phyloP scores from a whole-genome alignment of 2,113 vertebrate genomes.

The Lagopus leucura region DNA sequence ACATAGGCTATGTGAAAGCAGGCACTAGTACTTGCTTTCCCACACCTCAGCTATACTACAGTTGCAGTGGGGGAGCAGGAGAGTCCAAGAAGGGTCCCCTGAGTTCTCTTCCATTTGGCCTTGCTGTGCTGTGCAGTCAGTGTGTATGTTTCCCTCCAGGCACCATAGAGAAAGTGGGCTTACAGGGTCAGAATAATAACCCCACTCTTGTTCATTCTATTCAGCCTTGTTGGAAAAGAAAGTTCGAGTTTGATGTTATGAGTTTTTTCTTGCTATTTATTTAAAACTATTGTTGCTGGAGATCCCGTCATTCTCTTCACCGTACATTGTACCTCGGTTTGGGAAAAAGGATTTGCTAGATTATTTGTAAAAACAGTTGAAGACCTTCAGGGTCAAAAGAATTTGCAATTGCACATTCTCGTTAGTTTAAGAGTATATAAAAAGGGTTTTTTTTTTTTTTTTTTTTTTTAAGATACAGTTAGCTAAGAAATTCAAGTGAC shows the following conservation, averaged over 20 bases:
- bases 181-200: background rate
- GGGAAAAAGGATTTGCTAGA: background rate
- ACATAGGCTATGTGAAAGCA: background rate
- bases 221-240: background rate
- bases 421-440: background rate
- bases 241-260: background rate
- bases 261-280: background rate
- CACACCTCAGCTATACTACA: background rate
- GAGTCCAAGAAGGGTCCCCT: accelerated
- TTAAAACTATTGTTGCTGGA: background rate
- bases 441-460: background rate
- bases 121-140: background rate
- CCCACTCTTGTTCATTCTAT: background rate
- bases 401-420: background rate
- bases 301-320: background rate
- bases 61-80: background rate
- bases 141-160: background rate
- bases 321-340: background rate
- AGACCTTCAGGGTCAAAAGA: background rate
- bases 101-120: background rate
- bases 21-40: background rate
- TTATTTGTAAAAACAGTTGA: background rate
- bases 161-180: background rate
- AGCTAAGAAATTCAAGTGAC: background rate
- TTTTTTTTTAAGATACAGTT: background rate